Evolutionary conservation across 2,113 vertebrate species (phyloP).

Genomic region (Rhinopomastus cyanomelas): DNA sequence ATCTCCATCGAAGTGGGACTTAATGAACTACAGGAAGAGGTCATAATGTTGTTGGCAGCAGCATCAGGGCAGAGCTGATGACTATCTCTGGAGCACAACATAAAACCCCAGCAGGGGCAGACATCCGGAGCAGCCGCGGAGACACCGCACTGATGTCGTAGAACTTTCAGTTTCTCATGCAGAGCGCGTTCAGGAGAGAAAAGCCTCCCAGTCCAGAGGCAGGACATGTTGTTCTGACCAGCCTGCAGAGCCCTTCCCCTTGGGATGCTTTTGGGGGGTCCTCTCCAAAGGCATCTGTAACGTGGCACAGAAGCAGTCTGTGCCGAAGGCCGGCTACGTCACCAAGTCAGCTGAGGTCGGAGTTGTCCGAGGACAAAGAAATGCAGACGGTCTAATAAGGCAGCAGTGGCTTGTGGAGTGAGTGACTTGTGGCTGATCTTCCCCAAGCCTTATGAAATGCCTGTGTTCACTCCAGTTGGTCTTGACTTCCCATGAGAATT

Average conservation of each 20-base stretch:
- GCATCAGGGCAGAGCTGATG: slow-evolving; percentile 23
- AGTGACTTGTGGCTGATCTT: slow-evolving; percentile 69
- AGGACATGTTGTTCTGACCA: background rate
- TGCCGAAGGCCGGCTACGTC: background rate
- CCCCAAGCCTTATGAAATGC: slow-evolving; percentile 48
- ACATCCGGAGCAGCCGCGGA: slow-evolving; percentile 15
- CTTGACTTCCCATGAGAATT: slow-evolving; percentile 32
- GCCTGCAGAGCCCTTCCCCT: background rate
- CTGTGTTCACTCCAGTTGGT: background rate
- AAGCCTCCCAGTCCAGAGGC: background rate
- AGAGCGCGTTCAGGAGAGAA: background rate
- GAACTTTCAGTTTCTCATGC: background rate
- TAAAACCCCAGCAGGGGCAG: background rate
- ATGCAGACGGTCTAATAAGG: slow-evolving; percentile 49
- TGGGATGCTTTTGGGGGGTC: background rate
- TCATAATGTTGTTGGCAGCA: slow-evolving; percentile 18
- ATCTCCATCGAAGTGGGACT: background rate
- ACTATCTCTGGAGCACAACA: slow-evolving; percentile 9
- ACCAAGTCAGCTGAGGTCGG: slow-evolving; percentile 55
- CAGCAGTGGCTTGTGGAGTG: slow-evolving; percentile 62
- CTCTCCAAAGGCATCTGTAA: background rate
- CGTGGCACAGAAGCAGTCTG: background rate
- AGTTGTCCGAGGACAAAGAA: slow-evolving; percentile 39
- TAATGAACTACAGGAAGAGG: slow-evolving; percentile 23
- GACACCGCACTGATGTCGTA: background rate